Conservation (phyloP, 2,888 invertebrate genomes). For the Drosophila algonquin region DNA sequence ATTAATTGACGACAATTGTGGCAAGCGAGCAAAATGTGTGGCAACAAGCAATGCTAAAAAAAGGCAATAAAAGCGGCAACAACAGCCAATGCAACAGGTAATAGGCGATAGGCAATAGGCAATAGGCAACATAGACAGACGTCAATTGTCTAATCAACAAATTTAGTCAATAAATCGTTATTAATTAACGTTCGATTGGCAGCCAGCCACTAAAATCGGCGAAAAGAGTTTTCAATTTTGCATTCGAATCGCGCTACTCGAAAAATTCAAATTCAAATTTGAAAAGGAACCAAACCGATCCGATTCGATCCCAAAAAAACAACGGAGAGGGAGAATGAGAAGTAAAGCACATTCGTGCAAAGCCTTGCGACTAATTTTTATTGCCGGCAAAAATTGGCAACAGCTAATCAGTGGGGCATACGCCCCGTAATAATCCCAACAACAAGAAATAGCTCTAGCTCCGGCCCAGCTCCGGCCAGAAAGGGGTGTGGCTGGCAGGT, state of each 20-base stretch:
- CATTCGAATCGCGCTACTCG: slow-evolving; percentile 28
- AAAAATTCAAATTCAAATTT: slow-evolving; percentile 22
- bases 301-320: background rate
- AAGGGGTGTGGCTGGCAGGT: slow-evolving; percentile 73
- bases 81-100: slow-evolving; percentile 38
- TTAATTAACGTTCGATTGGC: slow-evolving; percentile 82
- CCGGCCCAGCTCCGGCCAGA: slow-evolving; percentile 1
- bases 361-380: slow-evolving; percentile 73
- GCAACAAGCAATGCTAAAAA: slow-evolving; percentile 53
- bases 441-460: slow-evolving; percentile 1
- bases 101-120: slow-evolving; percentile 30
- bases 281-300: slow-evolving; percentile 30
- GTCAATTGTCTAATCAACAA: slow-evolving; percentile 82
- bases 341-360: slow-evolving; percentile 53
- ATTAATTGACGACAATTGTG: slow-evolving; percentile 79
- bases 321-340: background rate
- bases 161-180: slow-evolving; percentile 84
- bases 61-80: slow-evolving; percentile 47
- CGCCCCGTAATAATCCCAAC: slow-evolving; percentile 42
- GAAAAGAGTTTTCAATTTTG: slow-evolving; percentile 53
- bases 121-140: slow-evolving; percentile 55
- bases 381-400: slow-evolving; percentile 53
- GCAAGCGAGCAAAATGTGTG: slow-evolving; percentile 73
- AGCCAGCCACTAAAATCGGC: slow-evolving; percentile 45
- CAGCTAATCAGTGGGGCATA: slow-evolving; percentile 57